Conservation (phyloP, 2,797 vertebrate species). For the Acanthornis magna region DNA sequence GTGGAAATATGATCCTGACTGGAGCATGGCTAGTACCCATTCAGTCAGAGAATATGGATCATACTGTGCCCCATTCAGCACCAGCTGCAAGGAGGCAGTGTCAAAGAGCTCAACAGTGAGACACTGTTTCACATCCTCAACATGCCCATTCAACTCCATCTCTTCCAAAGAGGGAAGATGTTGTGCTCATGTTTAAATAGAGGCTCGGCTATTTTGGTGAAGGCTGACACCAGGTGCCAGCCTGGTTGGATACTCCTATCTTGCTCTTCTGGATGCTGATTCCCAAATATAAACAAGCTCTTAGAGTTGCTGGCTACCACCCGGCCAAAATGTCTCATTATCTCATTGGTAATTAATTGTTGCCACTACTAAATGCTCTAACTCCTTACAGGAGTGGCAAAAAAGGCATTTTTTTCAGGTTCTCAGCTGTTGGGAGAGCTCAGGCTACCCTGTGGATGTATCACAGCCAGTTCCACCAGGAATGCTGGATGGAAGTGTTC, state of each 20-base stretch:
- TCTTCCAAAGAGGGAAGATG: slow-evolving; percentile 1
- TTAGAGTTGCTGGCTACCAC: neutral
- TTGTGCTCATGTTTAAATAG: slow-evolving; percentile 15
- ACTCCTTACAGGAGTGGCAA: neutral
- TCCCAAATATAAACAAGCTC: neutral
- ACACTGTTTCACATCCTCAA: slow-evolving; percentile 44
- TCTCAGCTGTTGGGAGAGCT: neutral
- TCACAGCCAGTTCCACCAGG: neutral
- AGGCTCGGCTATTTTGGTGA: slow-evolving; percentile 11
- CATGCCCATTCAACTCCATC: slow-evolving; percentile 11
- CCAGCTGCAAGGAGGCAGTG: slow-evolving; percentile 35
- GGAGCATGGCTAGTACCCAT: slow-evolving; percentile 58
- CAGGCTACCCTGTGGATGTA: accelerated
- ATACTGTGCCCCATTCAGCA: slow-evolving; percentile 36
- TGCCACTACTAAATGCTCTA: neutral
- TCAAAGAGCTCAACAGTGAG: slow-evolving; percentile 21
- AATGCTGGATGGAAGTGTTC: neutral
- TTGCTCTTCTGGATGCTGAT: neutral
- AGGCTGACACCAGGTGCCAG: slow-evolving; percentile 6
- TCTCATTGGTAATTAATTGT: neutral
- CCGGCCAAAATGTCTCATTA: neutral
- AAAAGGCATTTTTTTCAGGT: neutral
- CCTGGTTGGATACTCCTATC: neutral
- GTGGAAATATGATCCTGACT: slow-evolving; percentile 15
- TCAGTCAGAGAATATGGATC: slow-evolving; percentile 40